Evolutionary conservation across 2,888 invertebrate species (phyloP).

Genomic region (Penaeus monodon): DNA sequence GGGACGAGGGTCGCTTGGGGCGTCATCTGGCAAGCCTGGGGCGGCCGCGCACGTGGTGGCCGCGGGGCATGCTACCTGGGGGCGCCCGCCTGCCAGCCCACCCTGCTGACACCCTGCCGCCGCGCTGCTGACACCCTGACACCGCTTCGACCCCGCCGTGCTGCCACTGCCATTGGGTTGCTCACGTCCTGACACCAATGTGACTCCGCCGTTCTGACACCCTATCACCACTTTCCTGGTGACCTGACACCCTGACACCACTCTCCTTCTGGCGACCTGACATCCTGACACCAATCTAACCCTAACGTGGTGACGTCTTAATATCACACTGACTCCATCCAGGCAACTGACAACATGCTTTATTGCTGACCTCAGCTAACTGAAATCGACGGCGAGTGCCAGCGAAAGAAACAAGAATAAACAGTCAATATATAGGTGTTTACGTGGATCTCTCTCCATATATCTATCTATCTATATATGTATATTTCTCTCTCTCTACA

Average conservation of each 20-base stretch:
- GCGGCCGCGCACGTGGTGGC: background rate
- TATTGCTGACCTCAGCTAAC: no score
- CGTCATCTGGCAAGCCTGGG: background rate
- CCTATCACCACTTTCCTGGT: background rate
- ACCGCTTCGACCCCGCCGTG: no score
- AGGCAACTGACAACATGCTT: no score
- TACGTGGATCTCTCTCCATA: background rate
- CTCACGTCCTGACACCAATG: no score
- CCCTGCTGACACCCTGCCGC: no score
- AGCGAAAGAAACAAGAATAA: background rate
- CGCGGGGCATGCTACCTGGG: constrained; percentile 18
- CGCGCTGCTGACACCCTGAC: no score
- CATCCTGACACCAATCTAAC: no score
- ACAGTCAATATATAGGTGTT: no score
- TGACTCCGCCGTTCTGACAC: background rate
- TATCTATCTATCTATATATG: background rate
- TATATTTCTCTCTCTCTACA: background rate
- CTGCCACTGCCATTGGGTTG: no score
- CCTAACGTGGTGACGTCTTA: no score
- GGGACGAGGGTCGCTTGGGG: background rate
- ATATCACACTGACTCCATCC: no score
- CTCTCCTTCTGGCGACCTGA: background rate
- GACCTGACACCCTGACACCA: background rate
- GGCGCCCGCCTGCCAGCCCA: constrained; percentile 1
- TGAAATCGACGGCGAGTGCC: background rate